Conservation (phyloP, 2,888 invertebrate genomes). For the Noctua fimbriata region DNA sequence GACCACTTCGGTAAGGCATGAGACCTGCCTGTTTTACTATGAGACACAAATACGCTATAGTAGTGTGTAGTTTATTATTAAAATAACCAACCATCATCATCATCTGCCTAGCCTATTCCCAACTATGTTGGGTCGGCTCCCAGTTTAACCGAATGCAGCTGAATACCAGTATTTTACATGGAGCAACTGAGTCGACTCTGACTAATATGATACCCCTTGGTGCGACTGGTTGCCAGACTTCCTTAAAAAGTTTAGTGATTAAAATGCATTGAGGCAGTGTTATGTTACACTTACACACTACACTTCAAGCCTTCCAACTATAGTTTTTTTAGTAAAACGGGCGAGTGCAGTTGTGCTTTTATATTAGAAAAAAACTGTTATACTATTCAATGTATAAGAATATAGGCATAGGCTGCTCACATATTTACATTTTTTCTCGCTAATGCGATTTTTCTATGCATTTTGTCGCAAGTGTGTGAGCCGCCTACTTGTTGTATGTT, state of each 20-base stretch:
- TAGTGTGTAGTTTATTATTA: background rate
- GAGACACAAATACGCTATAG: conserved; percentile 2
- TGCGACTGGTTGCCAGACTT: background rate
- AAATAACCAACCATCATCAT: background rate
- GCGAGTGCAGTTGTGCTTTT: conserved; percentile 44
- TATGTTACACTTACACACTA: conserved; percentile 25
- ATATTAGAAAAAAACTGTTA: conserved; percentile 53
- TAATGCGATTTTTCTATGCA: conserved; percentile 25
- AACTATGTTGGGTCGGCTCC: background rate
- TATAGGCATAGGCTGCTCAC: conserved; percentile 54
- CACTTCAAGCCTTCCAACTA: conserved; percentile 15
- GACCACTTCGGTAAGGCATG: conserved; percentile 54
- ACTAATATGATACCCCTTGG: background rate
- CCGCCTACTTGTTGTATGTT: conserved; percentile 56
- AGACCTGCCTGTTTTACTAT: conserved; percentile 40
- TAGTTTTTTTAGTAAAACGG: conserved; percentile 20
- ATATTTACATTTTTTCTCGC: conserved; percentile 45
- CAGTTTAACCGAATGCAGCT: background rate
- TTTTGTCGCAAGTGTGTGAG: conserved; percentile 44
- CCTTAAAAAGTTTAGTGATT: background rate
- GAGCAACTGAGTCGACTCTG: background rate
- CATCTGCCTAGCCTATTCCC: background rate
- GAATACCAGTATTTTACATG: background rate
- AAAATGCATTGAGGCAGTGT: background rate
- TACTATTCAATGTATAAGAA: conserved; percentile 57